Evolutionary conservation across 2,888 invertebrate genomes (phyloP).

Genomic region (Dermolepida albohirtum): DNA sequence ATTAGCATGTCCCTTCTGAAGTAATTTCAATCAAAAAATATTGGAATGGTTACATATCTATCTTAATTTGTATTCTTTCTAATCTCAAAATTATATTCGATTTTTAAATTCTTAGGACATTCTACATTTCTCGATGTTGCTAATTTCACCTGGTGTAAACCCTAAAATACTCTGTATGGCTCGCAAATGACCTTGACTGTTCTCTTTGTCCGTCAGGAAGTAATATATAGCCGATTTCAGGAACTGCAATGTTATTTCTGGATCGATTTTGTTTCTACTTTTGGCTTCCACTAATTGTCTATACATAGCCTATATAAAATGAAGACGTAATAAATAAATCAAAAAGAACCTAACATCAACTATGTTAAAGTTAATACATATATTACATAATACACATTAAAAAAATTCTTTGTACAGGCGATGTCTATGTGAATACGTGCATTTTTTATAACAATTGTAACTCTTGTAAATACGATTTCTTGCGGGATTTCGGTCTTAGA

Average conservation of each 20-base stretch:
- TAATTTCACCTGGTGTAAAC: constrained; percentile 84
- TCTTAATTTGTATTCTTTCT: no score
- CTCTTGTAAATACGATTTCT: no score
- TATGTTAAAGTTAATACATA: constrained; percentile 1
- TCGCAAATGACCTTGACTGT: constrained; percentile 86
- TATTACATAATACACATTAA: no score
- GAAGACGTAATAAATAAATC: background rate
- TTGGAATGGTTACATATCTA: no score
- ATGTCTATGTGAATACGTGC: no score
- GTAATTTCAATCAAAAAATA: no score
- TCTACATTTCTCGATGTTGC: constrained; percentile 81
- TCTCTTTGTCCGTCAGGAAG: constrained; percentile 90
- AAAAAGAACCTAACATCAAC: background rate
- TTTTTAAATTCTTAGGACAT: constrained; percentile 55
- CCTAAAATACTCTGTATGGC: constrained; percentile 94
- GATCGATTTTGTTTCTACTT: constrained; percentile 81
- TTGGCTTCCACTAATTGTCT: constrained; percentile 84
- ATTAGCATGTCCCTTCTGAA: no score
- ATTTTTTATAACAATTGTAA: no score
- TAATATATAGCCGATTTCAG: constrained; percentile 94
- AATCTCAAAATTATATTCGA: no score
- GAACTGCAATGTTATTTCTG: constrained; percentile 92
- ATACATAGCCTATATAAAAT: constrained; percentile 80
- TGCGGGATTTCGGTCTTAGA: no score
- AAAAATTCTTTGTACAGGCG: no score